These are phyloP conservation scores for Ptilodon capucinus DNA, from an alignment of 2,888 invertebrate genomes.

Conservation along the genomic window DNA sequence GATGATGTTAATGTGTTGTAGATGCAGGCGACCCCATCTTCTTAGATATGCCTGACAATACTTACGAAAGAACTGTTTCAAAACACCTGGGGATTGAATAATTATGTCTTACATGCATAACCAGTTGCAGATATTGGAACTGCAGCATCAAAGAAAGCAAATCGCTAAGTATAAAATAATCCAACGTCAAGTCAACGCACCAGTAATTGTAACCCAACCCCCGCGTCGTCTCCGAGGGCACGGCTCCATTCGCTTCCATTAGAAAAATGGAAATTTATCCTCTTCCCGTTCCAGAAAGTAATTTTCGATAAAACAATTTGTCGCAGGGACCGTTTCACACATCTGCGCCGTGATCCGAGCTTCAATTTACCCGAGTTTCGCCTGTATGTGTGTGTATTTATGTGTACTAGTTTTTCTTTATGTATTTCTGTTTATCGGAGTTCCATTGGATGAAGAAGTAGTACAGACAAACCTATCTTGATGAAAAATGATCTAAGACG, in stretches of 20 bases:
- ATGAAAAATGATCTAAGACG: background rate
- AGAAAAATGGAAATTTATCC: constrained; percentile 75
- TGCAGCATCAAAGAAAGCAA: background rate
- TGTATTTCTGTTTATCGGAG: constrained; percentile 19
- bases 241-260: constrained; percentile 57
- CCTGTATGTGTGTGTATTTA: constrained; percentile 20
- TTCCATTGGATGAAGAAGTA: background rate
- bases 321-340: constrained; percentile 69
- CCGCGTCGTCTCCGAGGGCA: constrained; percentile 32
- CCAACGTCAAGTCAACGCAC: constrained; percentile 26
- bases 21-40: too few relatives aligned
- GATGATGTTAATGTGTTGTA: too few relatives aligned
- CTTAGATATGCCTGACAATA: too few relatives aligned
- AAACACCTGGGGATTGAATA: too few relatives aligned
- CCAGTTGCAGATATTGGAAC: background rate
- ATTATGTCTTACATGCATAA: background rate
- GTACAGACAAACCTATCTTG: constrained; percentile 1
- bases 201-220: constrained; percentile 43
- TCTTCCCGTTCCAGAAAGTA: constrained; percentile 62
- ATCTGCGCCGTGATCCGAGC: constrained; percentile 64
- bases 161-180: constrained; percentile 22
- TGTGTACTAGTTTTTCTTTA: constrained; percentile 22
- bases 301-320: constrained; percentile 82
- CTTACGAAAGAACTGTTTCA: too few relatives aligned
- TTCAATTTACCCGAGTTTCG: constrained; percentile 46